Evolutionary conservation across 2,888 invertebrate species (phyloP), one percentile per base, ranked within the genome.

Genomic region (Tridacna gigas): DNA sequence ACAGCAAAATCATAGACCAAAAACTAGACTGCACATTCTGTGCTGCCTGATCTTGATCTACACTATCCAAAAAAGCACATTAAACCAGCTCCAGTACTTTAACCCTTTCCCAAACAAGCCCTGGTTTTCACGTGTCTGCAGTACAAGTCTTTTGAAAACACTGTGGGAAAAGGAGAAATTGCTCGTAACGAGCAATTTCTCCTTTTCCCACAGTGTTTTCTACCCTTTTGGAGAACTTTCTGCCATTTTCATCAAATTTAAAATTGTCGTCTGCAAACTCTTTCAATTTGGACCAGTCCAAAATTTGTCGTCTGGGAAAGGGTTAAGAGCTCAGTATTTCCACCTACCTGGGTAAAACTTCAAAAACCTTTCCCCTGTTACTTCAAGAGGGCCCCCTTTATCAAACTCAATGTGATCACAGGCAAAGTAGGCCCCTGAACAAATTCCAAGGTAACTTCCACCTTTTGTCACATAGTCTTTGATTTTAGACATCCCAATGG

Each of bases 371-470:
- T 90, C 89, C 26, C 93, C 94, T 81, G 88, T 89, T 3, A 94
- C 93, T 80, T 93, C 91, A 51, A 92, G 78, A 22, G 91, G 91
- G 28, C 93, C 93, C 48, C 86, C 86, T 80, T 92, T 92, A 78
- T 94, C 94, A 90, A 94, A 94, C 79, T 93, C 91, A 56, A 94
- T 93, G 26, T 81, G 69, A 56, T 90, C 90, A 84, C 92, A 92
- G 22, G 89, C 94, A 86, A 93, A 94, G 78, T 94, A 94, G 1
- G 90, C 93, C 13, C 94, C 94, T 25, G 93, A 93, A 86, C 94
- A 94, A 0, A 94, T 86, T 0, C 94, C 94, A 0, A 94, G 86
- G 78, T 94, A 94, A 9, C 86, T 84, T 11, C 94, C 94, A n/a
- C 94, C 94, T 5, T 76, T 26, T 9, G 84, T n/a, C 18, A 94